These are phyloP conservation scores for Chunga burmeisteri DNA, from an alignment of 2,113 vertebrate genomes.

Conservation along the genomic window DNA sequence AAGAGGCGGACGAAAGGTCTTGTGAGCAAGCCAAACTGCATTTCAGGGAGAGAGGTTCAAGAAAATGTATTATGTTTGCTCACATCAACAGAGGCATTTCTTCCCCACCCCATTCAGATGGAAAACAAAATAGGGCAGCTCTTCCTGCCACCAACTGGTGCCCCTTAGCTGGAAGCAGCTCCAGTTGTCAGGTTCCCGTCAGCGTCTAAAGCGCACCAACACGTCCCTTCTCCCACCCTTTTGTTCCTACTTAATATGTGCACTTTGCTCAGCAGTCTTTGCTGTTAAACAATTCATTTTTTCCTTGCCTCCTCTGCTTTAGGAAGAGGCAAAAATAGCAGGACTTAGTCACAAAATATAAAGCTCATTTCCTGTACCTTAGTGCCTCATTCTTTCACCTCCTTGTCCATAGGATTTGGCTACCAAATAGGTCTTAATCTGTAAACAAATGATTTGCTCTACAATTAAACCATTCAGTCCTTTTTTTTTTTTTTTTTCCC, in stretches of 20 bases:
- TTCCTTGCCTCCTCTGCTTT: neutral
- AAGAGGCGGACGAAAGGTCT: neutral
- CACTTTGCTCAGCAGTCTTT: conserved; percentile 42
- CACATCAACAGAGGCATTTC: conserved; percentile 24
- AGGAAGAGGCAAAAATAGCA: conserved; percentile 41
- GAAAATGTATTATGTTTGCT: conserved; percentile 34
- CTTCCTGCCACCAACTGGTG: conserved; percentile 28
- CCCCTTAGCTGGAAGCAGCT: conserved; percentile 42
- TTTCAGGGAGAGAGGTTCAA: neutral
- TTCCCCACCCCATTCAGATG: neutral
- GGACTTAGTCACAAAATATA: conserved; percentile 59
- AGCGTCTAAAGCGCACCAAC: neutral
- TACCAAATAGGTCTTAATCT: conserved; percentile 77
- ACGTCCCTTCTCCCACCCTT: conserved; percentile 45
- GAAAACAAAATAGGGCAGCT: conserved; percentile 56
- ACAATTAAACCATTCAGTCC: conserved; percentile 77
- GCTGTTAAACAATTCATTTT: conserved; percentile 61
- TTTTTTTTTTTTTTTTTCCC: neutral
- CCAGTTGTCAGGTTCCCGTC: conserved; percentile 51
- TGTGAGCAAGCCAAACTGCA: neutral
- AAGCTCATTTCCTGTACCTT: conserved; percentile 68
- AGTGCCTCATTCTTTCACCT: conserved; percentile 63
- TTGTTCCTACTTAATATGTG: conserved; percentile 46
- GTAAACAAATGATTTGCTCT: conserved; percentile 80
- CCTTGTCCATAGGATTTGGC: conserved; percentile 68